These are phyloP conservation scores for Pseudomyrmex concolor DNA, from an alignment of 1,140 invertebrate genomes.

Conservation along the genomic window DNA sequence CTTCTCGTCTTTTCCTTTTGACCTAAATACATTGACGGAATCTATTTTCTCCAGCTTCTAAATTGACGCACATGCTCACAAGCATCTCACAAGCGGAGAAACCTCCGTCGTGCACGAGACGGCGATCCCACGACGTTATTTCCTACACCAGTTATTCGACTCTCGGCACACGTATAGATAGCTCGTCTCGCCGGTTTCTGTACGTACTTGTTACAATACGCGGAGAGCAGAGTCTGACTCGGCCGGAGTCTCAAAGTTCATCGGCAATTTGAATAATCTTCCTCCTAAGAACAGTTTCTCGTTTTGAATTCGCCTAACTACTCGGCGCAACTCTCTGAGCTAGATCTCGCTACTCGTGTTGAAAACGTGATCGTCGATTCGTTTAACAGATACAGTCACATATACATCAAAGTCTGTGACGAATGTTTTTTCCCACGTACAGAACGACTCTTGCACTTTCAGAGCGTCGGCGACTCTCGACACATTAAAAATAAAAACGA, in stretches of 20 bases:
- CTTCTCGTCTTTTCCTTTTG: constrained; percentile 62
- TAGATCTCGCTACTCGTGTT: constrained; percentile 37
- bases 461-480: background rate
- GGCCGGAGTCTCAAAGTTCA: constrained; percentile 57
- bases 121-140: constrained; percentile 82
- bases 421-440: constrained; percentile 41
- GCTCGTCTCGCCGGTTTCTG: constrained; percentile 40
- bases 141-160: constrained; percentile 69
- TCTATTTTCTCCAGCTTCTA: constrained; percentile 74
- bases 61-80: constrained; percentile 62
- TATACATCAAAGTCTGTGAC: background rate
- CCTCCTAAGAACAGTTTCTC: constrained; percentile 72
- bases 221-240: constrained; percentile 54
- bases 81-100: constrained; percentile 71
- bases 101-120: constrained; percentile 76
- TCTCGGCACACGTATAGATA: constrained; percentile 66
- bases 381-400: constrained; percentile 41
- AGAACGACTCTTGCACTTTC: background rate
- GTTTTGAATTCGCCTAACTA: constrained; percentile 77
- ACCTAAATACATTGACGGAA: constrained; percentile 74
- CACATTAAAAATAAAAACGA: background rate
- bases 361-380: constrained; percentile 48
- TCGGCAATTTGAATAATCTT: constrained; percentile 83
- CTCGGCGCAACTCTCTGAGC: constrained; percentile 68
- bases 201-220: constrained; percentile 71